Evolutionary conservation across 2,888 invertebrate genomes (phyloP).

Genomic region (Idaea aversata): DNA sequence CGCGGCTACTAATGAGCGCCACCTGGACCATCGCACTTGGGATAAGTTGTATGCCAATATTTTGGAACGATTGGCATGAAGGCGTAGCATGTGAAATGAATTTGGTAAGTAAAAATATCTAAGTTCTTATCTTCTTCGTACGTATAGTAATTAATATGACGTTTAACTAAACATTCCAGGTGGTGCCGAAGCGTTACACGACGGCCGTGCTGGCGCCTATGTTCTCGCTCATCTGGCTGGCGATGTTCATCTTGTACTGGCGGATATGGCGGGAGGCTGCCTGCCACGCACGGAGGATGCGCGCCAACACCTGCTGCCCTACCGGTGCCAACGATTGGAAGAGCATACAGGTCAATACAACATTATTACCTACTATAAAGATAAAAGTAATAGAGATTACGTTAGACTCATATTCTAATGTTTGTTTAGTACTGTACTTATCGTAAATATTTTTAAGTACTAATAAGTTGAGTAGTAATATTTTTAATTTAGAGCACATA

Average conservation of each 20-base stretch:
- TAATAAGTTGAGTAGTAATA: not conserved
- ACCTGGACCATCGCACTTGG: conserved; percentile 85
- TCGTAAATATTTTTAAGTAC: not conserved
- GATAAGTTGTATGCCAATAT: conserved; percentile 85
- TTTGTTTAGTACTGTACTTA: no score
- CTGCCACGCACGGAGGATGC: conserved; percentile 84
- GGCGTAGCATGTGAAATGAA: conserved; percentile 84
- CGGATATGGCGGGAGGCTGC: conserved; percentile 89
- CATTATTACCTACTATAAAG: not conserved
- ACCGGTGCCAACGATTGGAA: conserved; percentile 84
- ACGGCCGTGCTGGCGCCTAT: conserved; percentile 83
- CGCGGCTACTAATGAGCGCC: conserved; percentile 81
- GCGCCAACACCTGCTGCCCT: conserved; percentile 80
- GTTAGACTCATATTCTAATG: no score
- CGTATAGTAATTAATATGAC: not conserved
- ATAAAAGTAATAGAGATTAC: not conserved
- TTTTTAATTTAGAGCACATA: not conserved
- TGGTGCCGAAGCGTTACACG: conserved; percentile 74
- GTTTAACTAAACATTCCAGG: conserved; percentile 47
- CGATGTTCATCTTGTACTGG: conserved; percentile 87
- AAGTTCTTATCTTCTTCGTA: not conserved
- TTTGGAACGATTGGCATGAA: conserved; percentile 88
- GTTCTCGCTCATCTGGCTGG: conserved; percentile 86
- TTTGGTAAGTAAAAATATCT: conserved; percentile 60
- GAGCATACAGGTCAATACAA: conserved; percentile 83